phyloP scores from a whole-genome alignment of 2,888 invertebrate genomes.

The Macaria liturata region DNA sequence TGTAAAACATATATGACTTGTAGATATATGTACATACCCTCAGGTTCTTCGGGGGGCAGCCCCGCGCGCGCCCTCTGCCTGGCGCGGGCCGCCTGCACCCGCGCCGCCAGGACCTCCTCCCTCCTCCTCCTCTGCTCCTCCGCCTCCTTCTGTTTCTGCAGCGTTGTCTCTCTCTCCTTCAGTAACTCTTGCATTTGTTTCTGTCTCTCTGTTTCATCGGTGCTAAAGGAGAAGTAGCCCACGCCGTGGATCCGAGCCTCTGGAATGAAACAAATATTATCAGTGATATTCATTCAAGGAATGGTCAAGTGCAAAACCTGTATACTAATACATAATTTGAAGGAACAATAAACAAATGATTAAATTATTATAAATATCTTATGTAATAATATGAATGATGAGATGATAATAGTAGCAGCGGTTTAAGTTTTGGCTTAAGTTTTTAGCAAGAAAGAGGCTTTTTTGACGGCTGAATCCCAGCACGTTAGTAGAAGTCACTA shows the following conservation, averaged over 20 bases:
- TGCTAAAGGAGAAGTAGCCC: conserved; percentile 95
- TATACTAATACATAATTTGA: too few species aligned
- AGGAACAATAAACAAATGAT: too few species aligned
- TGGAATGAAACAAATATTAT: conserved; percentile 45
- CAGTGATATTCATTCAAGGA: too few species aligned
- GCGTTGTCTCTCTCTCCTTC: conserved; percentile 87
- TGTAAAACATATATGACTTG: too few species aligned
- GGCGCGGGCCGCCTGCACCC: conserved; percentile 88
- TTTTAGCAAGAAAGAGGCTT: too few species aligned
- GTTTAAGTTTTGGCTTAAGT: too few species aligned
- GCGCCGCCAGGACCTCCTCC: conserved; percentile 86
- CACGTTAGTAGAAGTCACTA: too few species aligned
- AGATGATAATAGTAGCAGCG: too few species aligned
- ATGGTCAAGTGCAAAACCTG: too few species aligned
- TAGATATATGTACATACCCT: conserved; percentile 51
- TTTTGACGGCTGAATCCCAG: too few species aligned
- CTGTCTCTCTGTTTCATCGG: conserved; percentile 90
- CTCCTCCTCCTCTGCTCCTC: conserved; percentile 84
- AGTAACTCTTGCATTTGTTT: conserved; percentile 92
- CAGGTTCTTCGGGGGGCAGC: conserved; percentile 85
- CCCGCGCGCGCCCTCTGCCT: conserved; percentile 89
- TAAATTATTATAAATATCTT: too few species aligned
- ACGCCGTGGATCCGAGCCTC: conserved; percentile 97
- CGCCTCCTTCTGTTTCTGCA: conserved; percentile 85
- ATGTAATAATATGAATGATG: too few species aligned